Conservation (phyloP, 1,140 invertebrate species). For the Parasteatoda tepidariorum region DNA sequence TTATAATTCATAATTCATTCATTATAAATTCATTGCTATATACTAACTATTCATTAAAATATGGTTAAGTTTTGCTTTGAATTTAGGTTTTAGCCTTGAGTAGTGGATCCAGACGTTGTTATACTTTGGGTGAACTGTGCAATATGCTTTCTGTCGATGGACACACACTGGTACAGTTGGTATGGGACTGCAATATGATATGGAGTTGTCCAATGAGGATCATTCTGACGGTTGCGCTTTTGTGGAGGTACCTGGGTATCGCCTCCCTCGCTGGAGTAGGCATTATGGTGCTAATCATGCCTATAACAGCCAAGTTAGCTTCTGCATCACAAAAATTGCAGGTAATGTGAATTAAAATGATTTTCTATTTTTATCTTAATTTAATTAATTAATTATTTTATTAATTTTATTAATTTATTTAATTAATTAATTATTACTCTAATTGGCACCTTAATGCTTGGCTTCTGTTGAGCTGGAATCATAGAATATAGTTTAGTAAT, state of each 20-base stretch:
- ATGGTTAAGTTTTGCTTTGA: too few relatives aligned
- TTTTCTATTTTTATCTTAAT: too few relatives aligned
- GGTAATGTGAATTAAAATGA: too few relatives aligned
- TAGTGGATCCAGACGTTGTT: conserved; percentile 35
- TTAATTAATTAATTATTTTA: too few relatives aligned
- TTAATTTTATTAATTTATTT: too few relatives aligned
- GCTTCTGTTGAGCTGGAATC: too few relatives aligned
- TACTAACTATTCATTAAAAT: too few relatives aligned
- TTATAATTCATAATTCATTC: too few relatives aligned
- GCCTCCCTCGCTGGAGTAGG: conserved; percentile 69
- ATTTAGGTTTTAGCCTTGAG: conserved; percentile 49
- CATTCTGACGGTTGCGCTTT: conserved; percentile 41
- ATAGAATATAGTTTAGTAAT: too few relatives aligned
- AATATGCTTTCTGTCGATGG: conserved; percentile 63
- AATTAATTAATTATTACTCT: too few relatives aligned
- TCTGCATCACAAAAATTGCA: conserved; percentile 55
- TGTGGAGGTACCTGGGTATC: conserved; percentile 65
- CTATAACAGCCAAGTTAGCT: conserved; percentile 69
- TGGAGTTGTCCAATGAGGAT: conserved; percentile 61
- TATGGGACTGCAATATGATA: conserved; percentile 22
- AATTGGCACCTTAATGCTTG: too few relatives aligned
- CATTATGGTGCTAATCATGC: conserved; percentile 69
- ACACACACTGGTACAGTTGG: conserved; percentile 60
- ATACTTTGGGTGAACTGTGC: conserved; percentile 63
- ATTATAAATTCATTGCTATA: too few relatives aligned